Conservation (phyloP, 2,113 vertebrate genomes). For the Danionella cerebrum region DNA sequence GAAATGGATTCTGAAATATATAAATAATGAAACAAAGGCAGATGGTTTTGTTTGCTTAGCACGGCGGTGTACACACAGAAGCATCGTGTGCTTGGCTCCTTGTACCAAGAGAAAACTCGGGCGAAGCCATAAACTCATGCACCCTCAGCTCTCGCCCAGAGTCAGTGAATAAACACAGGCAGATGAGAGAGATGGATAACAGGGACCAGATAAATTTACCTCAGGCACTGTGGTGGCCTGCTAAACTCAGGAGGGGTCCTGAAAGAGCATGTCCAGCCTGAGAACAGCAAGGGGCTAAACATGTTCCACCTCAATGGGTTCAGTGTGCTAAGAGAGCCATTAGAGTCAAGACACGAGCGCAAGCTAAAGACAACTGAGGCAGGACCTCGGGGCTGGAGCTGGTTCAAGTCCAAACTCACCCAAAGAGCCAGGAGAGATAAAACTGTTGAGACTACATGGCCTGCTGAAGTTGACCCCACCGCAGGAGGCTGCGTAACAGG, state of each 20-base stretch:
- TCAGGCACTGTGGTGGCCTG: constrained; percentile 42
- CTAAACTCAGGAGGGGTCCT: constrained; percentile 46
- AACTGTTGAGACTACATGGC: constrained; percentile 29
- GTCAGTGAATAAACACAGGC: constrained; percentile 7
- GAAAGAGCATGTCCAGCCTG: constrained; percentile 52
- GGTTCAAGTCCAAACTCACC: constrained; percentile 17
- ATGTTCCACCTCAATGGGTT: constrained; percentile 60
- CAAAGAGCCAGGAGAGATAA: constrained; percentile 23
- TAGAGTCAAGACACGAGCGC: constrained; percentile 38
- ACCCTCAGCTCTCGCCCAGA: background rate
- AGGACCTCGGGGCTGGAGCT: constrained; percentile 14
- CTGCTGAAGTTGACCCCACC: constrained; percentile 39
- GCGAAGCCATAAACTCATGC: constrained; percentile 1
- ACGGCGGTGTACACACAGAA: constrained; percentile 24
- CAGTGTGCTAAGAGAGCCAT: constrained; percentile 59
- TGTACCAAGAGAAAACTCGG: constrained; percentile 12
- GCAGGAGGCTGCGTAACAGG: constrained; percentile 43
- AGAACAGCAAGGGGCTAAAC: constrained; percentile 69
- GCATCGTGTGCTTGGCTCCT: constrained; percentile 11
- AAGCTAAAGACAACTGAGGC: constrained; percentile 21
- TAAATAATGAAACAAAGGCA: constrained; percentile 9
- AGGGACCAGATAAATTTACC: constrained; percentile 35
- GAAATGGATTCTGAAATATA: constrained; percentile 5
- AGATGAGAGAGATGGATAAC: constrained; percentile 52
- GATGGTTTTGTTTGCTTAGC: constrained; percentile 27